Evolutionary conservation across 2,113 vertebrate genomes (phyloP).

Genomic region (Pelusios castaneus): DNA sequence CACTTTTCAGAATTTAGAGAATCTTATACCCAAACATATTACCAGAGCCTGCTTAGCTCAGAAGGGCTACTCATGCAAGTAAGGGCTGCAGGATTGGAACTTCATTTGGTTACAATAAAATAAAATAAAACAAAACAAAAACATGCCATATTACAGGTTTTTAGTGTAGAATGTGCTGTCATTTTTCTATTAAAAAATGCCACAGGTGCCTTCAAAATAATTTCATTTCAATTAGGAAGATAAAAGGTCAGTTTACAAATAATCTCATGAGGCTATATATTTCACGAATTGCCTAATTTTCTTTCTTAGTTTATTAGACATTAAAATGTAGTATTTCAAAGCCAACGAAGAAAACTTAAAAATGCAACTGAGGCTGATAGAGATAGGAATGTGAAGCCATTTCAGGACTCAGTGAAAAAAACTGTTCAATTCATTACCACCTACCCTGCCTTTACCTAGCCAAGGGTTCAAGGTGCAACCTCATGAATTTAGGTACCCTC

Average conservation of each 20-base stretch:
- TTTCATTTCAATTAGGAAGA: background rate
- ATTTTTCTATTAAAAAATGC: background rate
- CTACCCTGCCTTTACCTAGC: too few relatives aligned
- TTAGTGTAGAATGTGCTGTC: background rate
- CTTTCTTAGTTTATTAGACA: background rate
- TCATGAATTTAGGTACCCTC: too few relatives aligned
- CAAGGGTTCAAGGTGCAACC: too few relatives aligned
- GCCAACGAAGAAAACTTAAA: background rate
- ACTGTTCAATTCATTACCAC: too few relatives aligned
- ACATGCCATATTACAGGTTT: background rate
- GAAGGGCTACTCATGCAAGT: background rate
- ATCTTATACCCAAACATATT: background rate
- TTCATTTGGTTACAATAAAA: background rate
- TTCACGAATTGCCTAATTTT: background rate
- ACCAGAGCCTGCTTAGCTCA: rapidly evolving
- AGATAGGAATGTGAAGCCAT: background rate
- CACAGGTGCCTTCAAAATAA: background rate
- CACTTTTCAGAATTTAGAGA: background rate
- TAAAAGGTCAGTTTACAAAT: background rate
- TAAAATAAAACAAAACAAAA: background rate
- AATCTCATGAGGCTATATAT: background rate
- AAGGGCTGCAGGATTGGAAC: background rate
- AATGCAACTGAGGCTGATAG: background rate
- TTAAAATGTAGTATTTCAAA: background rate
- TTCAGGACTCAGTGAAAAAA: background rate